A percentile compares a stretch with the other conserved stretches of the same genome.
phyloP scores from a whole-genome alignment of 2,797 vertebrate species.

The Sebastolobus altivelis region DNA sequence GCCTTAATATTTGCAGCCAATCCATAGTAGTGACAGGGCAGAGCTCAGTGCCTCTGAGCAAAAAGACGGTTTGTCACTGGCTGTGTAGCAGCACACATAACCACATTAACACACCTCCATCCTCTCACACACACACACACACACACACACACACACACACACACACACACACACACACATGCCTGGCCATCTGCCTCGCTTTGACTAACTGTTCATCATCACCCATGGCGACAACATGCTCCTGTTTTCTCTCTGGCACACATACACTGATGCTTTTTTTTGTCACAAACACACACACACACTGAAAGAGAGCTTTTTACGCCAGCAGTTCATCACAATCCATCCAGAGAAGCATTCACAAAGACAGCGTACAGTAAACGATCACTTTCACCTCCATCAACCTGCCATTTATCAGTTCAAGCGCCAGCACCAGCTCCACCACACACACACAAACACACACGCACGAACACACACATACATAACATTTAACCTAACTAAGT shows the following conservation, averaged over 20 bases:
- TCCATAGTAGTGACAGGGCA: conserved; percentile 65
- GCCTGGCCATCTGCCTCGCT: conserved; percentile 62
- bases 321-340: conserved; percentile 10
- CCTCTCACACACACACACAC: conserved; percentile 21
- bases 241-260: conserved; percentile 21
- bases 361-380: conserved; percentile 18
- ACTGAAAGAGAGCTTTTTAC: conserved; percentile 10
- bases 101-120: background rate
- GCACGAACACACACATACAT: background rate
- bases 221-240: conserved; percentile 53
- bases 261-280: background rate
- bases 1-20: conserved; percentile 61
- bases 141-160: conserved; percentile 5
- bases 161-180: conserved; percentile 14
- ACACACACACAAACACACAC: conserved; percentile 12
- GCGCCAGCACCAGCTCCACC: conserved; percentile 5
- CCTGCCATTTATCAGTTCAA: conserved; percentile 32
- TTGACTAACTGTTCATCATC: conserved; percentile 65
- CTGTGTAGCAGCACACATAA: conserved; percentile 33
- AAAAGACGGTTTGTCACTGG: conserved; percentile 39
- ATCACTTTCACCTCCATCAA: conserved; percentile 52
- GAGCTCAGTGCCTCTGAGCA: conserved; percentile 51
- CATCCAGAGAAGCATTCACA: conserved; percentile 28
- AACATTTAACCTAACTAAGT: background rate
- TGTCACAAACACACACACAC: background rate